Base-by-base conservation (phyloP, 2,113 vertebrate genomes). In the Formicarius rufipectus region DNA sequence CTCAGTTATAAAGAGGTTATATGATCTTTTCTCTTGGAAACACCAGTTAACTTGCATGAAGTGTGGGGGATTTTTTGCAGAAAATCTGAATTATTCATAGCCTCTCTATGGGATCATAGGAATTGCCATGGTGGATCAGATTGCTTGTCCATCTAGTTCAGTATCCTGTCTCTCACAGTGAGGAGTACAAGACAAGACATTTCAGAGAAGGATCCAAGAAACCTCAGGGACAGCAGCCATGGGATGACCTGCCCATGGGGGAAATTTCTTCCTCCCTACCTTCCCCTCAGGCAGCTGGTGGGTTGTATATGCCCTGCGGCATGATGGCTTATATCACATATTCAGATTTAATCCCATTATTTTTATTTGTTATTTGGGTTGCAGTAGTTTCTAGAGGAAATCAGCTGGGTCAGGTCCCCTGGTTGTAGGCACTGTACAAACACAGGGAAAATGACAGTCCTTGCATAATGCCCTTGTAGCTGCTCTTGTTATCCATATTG, bases 71-170 rank as follows among this genome's bases (percentile, higher is more conserved):
- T 91, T 83, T 93, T 95, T 85, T 71, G 23, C 87, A 87, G 87
- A 63, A 93, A 91, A 89, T 83, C 68, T 96, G 92, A 96, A 97
- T 97, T 96, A 96, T 97, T 96, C 95, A 97, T 94, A 44, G 24
- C 24, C 35, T 85, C 52, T 93, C 82, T 23, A 3, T 88, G 86
- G 90, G 93, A 96, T 96, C 95, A 94, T 30, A 96, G 72, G 86
- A 84, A 90, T 96, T 94, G 88, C 90, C 69, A 68, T 39, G 62
- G 88, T 90, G 85, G 92, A 94, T 96, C 90, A 95, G 72, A 64
- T 90, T 90, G 64, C 88, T 68, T 93, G 96, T 96, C 93, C 76
- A 0, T 96, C 93, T 92, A 82, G 88, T 40, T 96, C 85, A 89
- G 79, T 58, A 44, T 58, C 82, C 85, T 95, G 93, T 94, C 95